Base-by-base conservation (phyloP, 2,113 vertebrate species). In the Lophochroa leadbeateri region DNA sequence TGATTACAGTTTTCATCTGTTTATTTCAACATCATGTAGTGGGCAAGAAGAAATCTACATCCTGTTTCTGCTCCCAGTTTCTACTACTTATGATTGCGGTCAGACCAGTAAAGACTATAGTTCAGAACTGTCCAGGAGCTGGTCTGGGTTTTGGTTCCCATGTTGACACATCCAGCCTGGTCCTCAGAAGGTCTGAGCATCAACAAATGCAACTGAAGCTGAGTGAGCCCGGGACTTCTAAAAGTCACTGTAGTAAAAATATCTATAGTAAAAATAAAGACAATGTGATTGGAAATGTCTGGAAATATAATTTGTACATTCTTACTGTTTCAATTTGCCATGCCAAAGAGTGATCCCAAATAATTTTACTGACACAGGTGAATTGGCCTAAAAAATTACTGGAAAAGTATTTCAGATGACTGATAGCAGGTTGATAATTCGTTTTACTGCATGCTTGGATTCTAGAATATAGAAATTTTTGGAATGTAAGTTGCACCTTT, bases 11-110 rank as follows among this genome's bases (percentile, higher is more conserved):
- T 94, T 92, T 92, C 77, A 84, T 65, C 65, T 96, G 76, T 57
- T 93, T 88, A 76, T 90, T 94, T 95, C 61, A 71, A 64, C 57
- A 58, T 87, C 78, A 75, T 46, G 53, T 90, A 85, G 47, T 31
- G 47, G 55, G 29, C 64, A 67, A 74, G 68, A 58, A 80, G 41
- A 82, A 90, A 58, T 8, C 37, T 11, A 21, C 14, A 72, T 90
- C 43, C 29, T 65, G 7, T 70, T 95, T 94, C 76, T 84, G 14
- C 21, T 92, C 9, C 18, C 31, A 52, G 31, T 11, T 86, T 43
- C 39, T 75, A 16, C 41, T 68, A 29, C 9, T 49, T 60, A 4
- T 7, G 23, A n/a, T 20, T 55, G 29, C 0, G 2, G 71, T 78
- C 43, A 37, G 28, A 64, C 23, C 39, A 14, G 16, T 29, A 24